Evolutionary conservation across 2,888 invertebrate genomes (phyloP).

Genomic region (Heliconius aoede): DNA sequence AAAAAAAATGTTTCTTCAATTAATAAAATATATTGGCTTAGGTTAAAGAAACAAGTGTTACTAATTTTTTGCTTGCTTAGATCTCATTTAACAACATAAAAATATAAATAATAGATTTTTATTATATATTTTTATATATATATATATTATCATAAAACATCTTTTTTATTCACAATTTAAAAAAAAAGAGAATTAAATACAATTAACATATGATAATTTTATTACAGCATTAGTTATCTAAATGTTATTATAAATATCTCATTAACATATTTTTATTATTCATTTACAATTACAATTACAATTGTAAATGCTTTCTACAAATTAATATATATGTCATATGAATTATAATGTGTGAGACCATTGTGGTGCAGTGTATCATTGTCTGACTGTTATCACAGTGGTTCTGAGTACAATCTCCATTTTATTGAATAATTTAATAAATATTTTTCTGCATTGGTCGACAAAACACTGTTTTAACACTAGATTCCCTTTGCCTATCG

Average conservation of each 20-base stretch:
- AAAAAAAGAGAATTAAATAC: background rate
- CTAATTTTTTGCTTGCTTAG: no score
- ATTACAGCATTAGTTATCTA: conserved; percentile 14
- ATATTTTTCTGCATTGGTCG: no score
- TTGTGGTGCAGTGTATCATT: background rate
- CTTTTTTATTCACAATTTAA: background rate
- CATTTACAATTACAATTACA: background rate
- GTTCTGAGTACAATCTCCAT: background rate
- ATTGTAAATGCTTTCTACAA: conserved; percentile 1
- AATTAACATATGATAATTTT: background rate
- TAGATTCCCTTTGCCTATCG: no score
- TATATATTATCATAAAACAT: background rate
- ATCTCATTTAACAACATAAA: no score
- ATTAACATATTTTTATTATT: conserved; percentile 13
- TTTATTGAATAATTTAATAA: background rate
- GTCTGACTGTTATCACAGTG: background rate
- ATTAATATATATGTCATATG: conserved; percentile 12
- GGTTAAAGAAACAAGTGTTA: no score
- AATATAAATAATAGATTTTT: no score
- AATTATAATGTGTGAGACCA: background rate
- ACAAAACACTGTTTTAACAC: no score
- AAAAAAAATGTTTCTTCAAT: no score
- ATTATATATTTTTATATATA: no score
- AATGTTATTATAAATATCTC: conserved; percentile 1
- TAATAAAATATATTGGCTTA: no score